Conservation (phyloP, 2,113 vertebrate species). For the Gymnobelideus leadbeateri region DNA sequence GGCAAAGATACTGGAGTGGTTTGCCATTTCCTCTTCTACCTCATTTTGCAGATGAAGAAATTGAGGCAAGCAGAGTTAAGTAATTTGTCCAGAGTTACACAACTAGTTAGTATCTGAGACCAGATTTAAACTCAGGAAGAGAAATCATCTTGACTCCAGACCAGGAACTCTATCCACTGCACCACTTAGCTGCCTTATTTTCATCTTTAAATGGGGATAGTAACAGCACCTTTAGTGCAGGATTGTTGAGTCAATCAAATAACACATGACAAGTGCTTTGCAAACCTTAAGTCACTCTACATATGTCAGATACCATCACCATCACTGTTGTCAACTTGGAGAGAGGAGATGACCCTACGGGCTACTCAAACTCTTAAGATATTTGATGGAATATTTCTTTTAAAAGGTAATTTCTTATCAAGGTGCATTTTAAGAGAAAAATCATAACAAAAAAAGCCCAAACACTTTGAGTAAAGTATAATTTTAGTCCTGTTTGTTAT, state of each 20-base stretch:
- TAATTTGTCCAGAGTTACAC: background rate
- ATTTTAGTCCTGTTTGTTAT: conserved; percentile 19
- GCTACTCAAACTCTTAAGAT: background rate
- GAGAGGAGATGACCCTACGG: background rate
- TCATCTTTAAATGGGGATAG: background rate
- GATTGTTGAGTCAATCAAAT: background rate
- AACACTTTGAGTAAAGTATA: background rate
- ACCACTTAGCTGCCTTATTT: background rate
- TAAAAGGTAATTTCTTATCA: conserved; percentile 34
- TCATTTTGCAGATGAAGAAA: background rate
- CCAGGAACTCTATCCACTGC: background rate
- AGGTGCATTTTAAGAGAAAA: conserved; percentile 11
- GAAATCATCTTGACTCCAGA: background rate
- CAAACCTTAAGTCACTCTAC: background rate
- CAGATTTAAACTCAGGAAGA: no score
- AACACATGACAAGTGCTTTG: background rate
- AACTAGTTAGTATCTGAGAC: background rate
- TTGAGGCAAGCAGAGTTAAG: background rate
- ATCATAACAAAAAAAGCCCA: background rate
- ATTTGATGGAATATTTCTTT: conserved; percentile 2
- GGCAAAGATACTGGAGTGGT: background rate
- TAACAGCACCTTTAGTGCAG: background rate
- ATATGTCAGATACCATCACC: background rate
- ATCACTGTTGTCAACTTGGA: background rate
- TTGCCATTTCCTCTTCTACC: background rate